Conservation (phyloP, 2,113 vertebrate species). For the Caranx melampygus region DNA sequence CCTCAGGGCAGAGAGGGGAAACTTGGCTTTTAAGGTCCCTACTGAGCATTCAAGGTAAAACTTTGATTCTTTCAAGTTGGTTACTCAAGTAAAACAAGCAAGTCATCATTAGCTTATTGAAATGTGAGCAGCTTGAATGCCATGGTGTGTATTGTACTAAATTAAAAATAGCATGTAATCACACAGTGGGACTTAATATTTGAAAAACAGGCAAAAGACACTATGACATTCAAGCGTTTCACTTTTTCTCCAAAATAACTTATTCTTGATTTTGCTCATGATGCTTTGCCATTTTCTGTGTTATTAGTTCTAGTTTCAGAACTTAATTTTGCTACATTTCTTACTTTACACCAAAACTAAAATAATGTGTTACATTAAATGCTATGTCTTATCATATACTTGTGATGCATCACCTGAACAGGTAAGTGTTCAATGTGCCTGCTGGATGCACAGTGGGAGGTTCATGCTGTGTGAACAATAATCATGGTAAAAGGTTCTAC, state of each 20-base stretch:
- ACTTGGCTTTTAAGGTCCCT: constrained; percentile 81
- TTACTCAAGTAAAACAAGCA: constrained; percentile 33
- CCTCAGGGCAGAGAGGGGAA: constrained; percentile 81
- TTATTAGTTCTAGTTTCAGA: constrained; percentile 3
- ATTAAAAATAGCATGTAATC: constrained; percentile 11
- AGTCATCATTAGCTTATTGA: constrained; percentile 30
- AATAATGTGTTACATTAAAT: constrained; percentile 43
- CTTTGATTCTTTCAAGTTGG: constrained; percentile 63
- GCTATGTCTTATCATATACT: constrained; percentile 42
- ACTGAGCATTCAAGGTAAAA: constrained; percentile 83
- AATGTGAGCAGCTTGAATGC: constrained; percentile 44
- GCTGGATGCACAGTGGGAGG: background rate
- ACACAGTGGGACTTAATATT: background rate
- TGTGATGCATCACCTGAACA: constrained; percentile 61
- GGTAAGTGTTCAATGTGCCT: constrained; percentile 70
- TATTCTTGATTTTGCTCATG: constrained; percentile 44
- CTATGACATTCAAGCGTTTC: constrained; percentile 50
- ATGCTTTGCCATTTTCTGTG: constrained; percentile 33
- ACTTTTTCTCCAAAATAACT: constrained; percentile 8
- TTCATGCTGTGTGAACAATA: background rate
- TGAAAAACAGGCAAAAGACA: constrained; percentile 1
- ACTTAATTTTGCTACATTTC: background rate
- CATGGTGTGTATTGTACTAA: constrained; percentile 19
- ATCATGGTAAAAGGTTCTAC: background rate
- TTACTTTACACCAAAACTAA: constrained; percentile 1